Evolutionary conservation across 2,113 vertebrate species (phyloP).

Genomic region (Alligator mississippiensis): DNA sequence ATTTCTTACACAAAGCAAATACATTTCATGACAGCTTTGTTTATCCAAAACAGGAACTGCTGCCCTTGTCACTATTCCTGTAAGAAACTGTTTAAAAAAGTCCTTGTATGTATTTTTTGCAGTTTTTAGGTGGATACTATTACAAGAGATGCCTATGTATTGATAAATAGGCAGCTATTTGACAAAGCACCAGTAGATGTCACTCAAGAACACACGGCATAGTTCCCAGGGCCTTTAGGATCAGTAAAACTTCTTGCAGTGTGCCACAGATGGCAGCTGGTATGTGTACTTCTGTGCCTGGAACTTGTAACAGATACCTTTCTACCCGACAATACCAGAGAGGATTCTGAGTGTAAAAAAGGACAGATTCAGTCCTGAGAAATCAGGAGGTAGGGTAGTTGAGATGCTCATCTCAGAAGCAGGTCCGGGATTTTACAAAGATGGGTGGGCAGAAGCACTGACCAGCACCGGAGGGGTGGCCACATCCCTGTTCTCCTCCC

Average conservation of each 20-base stretch:
- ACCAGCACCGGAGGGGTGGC: no score
- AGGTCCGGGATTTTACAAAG: neutral
- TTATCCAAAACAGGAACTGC: neutral
- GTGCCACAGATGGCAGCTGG: accelerated
- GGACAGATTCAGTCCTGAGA: neutral
- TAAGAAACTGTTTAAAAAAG: neutral
- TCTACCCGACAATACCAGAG: neutral
- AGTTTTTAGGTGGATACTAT: neutral
- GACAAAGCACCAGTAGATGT: neutral
- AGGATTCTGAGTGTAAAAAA: neutral
- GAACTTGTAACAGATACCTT: neutral
- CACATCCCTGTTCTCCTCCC: no score
- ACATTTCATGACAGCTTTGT: neutral
- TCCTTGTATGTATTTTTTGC: neutral
- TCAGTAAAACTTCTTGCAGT: neutral
- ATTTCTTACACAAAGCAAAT: neutral
- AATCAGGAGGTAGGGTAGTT: neutral
- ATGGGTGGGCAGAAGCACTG: no score
- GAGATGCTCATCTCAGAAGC: neutral
- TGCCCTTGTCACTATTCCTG: neutral
- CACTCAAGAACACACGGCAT: neutral
- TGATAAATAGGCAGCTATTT: neutral
- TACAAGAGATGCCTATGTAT: neutral
- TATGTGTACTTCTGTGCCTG: neutral
- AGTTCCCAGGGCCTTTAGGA: neutral